These are phyloP conservation scores for Lanius collurio DNA, from an alignment of 2,113 vertebrate species.

Conservation along the genomic window DNA sequence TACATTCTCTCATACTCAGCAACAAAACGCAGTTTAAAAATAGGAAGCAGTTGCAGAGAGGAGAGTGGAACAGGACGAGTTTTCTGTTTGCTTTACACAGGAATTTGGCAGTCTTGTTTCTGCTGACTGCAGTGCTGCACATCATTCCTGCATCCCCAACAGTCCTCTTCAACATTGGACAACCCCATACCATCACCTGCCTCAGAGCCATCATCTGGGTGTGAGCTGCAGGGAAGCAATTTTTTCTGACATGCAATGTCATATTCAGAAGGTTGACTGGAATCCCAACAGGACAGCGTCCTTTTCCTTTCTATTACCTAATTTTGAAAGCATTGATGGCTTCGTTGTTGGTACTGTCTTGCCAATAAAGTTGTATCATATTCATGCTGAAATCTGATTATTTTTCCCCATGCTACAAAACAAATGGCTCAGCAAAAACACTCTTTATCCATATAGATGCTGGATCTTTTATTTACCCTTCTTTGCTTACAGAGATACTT, in stretches of 20 bases:
- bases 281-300: not conserved
- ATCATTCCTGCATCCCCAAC: not conserved
- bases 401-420: not conserved
- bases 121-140: not conserved
- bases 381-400: not conserved
- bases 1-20: not conserved
- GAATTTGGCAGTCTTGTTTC: not conserved
- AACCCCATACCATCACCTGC: accelerated
- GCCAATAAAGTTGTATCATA: not conserved
- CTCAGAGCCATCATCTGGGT: not conserved
- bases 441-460: not conserved
- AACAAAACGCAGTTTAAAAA: slow-evolving; percentile 34
- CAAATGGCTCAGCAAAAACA: not conserved
- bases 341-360: not conserved
- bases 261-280: not conserved
- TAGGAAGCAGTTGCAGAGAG: not conserved
- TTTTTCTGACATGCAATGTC: not conserved
- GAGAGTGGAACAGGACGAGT: not conserved
- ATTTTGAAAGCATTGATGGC: not conserved
- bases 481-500: not conserved
- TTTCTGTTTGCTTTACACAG: slow-evolving; percentile 1
- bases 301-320: not conserved
- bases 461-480: not conserved
- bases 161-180: not conserved
- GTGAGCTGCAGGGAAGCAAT: not conserved